phyloP scores from a whole-genome alignment of 2,888 invertebrate species.

The Ceraclea dissimilis region DNA sequence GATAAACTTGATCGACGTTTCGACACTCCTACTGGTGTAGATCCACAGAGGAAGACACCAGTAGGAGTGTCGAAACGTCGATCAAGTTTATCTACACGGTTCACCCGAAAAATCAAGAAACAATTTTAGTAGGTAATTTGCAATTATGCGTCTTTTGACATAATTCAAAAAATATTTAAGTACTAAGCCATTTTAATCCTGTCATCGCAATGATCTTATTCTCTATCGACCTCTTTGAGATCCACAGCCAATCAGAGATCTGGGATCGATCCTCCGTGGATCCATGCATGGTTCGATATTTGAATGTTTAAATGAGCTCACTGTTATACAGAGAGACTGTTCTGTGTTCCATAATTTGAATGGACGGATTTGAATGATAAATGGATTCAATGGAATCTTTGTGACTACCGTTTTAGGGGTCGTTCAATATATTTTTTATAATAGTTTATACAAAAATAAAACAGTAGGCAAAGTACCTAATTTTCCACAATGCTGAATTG shows the following conservation, averaged over 20 bases:
- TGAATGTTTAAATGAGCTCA: conserved; percentile 6
- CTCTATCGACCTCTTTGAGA: conserved; percentile 17
- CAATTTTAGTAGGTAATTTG: no score
- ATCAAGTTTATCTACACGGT: no score
- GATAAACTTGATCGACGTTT: no score
- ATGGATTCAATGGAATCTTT: conserved; percentile 9
- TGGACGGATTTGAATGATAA: conserved; percentile 18
- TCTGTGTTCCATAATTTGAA: conserved; percentile 14
- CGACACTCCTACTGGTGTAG: no score
- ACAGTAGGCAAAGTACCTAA: no score
- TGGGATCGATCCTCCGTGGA: conserved; percentile 15
- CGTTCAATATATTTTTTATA: conserved; percentile 1
- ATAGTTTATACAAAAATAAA: background rate
- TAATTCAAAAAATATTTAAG: background rate
- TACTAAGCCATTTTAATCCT: background rate
- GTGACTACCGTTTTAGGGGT: conserved; percentile 6
- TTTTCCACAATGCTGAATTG: no score
- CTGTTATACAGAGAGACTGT: background rate
- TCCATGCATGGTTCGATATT: conserved; percentile 6
- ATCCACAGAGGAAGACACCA: no score
- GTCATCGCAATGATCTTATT: conserved; percentile 5
- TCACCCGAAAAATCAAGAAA: no score
- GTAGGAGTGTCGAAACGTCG: no score
- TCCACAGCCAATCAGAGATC: conserved; percentile 13
- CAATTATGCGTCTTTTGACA: no score